Conservation (phyloP, 2,113 vertebrate genomes). For the Ictalurus furcatus region DNA sequence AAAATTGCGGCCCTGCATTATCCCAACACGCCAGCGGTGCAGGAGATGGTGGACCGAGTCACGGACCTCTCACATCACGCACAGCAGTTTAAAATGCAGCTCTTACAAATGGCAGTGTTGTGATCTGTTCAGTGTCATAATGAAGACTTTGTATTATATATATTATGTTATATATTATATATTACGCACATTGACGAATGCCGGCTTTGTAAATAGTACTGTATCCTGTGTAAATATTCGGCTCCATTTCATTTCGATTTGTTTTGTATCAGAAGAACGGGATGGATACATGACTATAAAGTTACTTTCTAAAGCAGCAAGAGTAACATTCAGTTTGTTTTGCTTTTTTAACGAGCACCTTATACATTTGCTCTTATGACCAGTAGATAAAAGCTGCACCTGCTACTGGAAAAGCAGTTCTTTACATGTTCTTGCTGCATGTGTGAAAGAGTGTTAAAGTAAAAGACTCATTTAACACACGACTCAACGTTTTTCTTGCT, state of each 20-base stretch:
- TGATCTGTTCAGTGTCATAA: conserved; percentile 64
- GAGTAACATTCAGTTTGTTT: conserved; percentile 64
- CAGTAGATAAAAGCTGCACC: conserved; percentile 6
- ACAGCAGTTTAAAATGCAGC: conserved; percentile 86
- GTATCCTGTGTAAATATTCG: conserved; percentile 70
- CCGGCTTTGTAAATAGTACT: conserved; percentile 66
- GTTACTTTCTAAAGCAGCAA: conserved; percentile 57
- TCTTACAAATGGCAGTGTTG: conserved; percentile 82
- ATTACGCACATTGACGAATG: conserved; percentile 32
- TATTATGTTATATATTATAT: not conserved
- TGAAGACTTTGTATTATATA: not conserved
- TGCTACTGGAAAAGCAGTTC: conserved; percentile 6
- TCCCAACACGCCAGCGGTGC: conserved; percentile 83
- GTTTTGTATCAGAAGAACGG: conserved; percentile 73
- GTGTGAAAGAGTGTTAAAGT: not conserved
- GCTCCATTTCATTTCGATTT: conserved; percentile 73
- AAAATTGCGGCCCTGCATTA: conserved; percentile 91
- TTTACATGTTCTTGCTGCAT: not conserved
- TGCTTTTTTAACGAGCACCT: conserved; percentile 68
- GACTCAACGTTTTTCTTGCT: not conserved
- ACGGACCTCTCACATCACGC: conserved; percentile 85
- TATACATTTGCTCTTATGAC: conserved; percentile 62
- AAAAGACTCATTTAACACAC: not conserved
- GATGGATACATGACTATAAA: conserved; percentile 60
- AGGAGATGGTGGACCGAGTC: conserved; percentile 92